Evolutionary conservation across 2,888 invertebrate species (phyloP).

Genomic region (Clusia tigrina): DNA sequence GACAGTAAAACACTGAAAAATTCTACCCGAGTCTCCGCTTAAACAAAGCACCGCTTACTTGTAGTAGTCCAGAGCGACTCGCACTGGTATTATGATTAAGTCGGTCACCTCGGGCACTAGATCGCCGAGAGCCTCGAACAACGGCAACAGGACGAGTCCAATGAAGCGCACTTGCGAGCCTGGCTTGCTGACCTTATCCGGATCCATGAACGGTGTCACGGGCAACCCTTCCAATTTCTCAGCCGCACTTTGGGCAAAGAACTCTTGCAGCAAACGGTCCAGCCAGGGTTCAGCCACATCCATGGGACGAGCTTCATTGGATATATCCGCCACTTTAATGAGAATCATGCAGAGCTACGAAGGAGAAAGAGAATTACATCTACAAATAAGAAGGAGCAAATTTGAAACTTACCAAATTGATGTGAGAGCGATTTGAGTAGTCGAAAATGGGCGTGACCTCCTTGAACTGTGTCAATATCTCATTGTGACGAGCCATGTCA

Average conservation of each 20-base stretch:
- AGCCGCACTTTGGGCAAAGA: slow-evolving; percentile 81
- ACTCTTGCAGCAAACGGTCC: slow-evolving; percentile 74
- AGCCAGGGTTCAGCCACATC: slow-evolving; percentile 85
- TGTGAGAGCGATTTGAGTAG: slow-evolving; percentile 73
- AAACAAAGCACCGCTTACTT: slow-evolving; percentile 47
- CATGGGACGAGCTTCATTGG: slow-evolving; percentile 83
- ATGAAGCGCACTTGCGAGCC: slow-evolving; percentile 86
- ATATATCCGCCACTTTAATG: slow-evolving; percentile 85
- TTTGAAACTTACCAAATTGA: slow-evolving; percentile 71
- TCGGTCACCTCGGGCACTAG: slow-evolving; percentile 77
- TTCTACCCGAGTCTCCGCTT: not conserved
- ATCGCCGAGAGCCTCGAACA: slow-evolving; percentile 80
- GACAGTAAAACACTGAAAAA: not conserved
- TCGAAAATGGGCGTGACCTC: slow-evolving; percentile 74
- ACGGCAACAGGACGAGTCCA: slow-evolving; percentile 79
- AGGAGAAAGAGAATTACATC: slow-evolving; percentile 14
- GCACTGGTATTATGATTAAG: slow-evolving; percentile 64
- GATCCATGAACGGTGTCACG: slow-evolving; percentile 86
- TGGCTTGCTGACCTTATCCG: slow-evolving; percentile 84
- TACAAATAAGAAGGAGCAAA: not conserved
- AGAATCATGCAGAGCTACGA: slow-evolving; percentile 78
- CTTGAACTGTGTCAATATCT: slow-evolving; percentile 76
- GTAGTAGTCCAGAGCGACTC: slow-evolving; percentile 64
- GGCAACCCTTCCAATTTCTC: slow-evolving; percentile 84
- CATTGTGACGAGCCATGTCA: slow-evolving; percentile 82